Evolutionary conservation across 2,113 vertebrate species (phyloP).

Genomic region (Ptilorrhoa leucosticta): DNA sequence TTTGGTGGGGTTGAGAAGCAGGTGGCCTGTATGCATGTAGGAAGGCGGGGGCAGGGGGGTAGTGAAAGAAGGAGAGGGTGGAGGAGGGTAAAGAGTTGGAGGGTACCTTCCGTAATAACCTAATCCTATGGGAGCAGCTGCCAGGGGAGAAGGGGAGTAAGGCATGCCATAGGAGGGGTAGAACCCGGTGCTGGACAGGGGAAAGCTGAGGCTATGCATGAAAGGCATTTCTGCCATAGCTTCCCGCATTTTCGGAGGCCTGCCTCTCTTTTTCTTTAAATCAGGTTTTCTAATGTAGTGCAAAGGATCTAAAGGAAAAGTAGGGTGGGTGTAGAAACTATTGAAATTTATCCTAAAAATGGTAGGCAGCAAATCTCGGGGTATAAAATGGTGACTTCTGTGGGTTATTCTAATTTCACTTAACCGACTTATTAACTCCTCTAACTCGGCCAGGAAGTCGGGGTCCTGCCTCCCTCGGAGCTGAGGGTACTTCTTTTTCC

Average conservation of each 20-base stretch:
- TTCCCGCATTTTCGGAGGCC: slow-evolving; percentile 89
- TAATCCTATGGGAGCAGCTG: slow-evolving; percentile 85
- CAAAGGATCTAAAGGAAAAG: slow-evolving; percentile 84
- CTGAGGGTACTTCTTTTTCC: slow-evolving; percentile 95
- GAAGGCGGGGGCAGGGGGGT: slow-evolving; percentile 83
- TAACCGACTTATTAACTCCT: slow-evolving; percentile 86
- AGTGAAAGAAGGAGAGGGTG: slow-evolving; percentile 86
- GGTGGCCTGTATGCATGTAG: slow-evolving; percentile 85
- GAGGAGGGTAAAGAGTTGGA: slow-evolving; percentile 85
- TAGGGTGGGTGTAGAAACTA: slow-evolving; percentile 85
- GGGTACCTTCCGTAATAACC: slow-evolving; percentile 92
- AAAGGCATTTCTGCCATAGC: slow-evolving; percentile 96
- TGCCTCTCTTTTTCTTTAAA: slow-evolving; percentile 87
- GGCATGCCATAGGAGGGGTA: slow-evolving; percentile 95
- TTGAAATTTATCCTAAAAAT: slow-evolving; percentile 89
- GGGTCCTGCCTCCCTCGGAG: slow-evolving; percentile 88
- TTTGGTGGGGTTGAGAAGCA: slow-evolving; percentile 92
- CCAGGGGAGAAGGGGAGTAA: slow-evolving; percentile 87
- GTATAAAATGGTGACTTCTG: slow-evolving; percentile 80
- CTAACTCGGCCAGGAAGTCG: slow-evolving; percentile 88
- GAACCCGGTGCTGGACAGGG: slow-evolving; percentile 83
- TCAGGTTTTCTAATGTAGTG: slow-evolving; percentile 88
- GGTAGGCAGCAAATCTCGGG: slow-evolving; percentile 86
- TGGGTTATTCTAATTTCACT: slow-evolving; percentile 89
- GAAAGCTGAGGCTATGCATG: slow-evolving; percentile 93